Base-by-base conservation (phyloP, 2,797 vertebrate genomes). In the Pseudochromis fuscus region DNA sequence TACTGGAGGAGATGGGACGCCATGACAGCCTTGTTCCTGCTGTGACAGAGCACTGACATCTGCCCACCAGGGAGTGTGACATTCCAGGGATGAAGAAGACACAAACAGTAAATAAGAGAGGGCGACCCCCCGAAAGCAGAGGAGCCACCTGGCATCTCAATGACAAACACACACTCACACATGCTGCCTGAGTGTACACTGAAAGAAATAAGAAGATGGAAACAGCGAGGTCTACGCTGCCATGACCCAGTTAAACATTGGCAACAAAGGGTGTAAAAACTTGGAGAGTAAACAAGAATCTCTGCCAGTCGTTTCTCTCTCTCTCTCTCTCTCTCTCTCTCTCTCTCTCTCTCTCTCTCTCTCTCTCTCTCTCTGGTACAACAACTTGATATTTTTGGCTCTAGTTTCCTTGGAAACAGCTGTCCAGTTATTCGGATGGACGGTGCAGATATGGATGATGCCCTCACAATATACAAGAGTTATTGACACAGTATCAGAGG, bases 1-100 rank as follows among this genome's bases (percentile, higher is more conserved):
- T 98, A n/a, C 92, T 99, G 70, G 98, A 99, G 88, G 97, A 98
- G 84, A 99, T 99, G 98, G 98, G 98, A 78, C 95, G 97, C 82
- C 96, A 98, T 0, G 96, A 98, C 88, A 96, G 95, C 1, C 93
- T 98, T 2, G 91, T 96, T 82, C 96, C 95, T 44, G 88, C 94
- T 83, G 90, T 90, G 72, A 93, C 88, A 49, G 97, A 98, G 80
- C 97, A 98, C 87, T 99, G 93, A 98, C 86, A 65, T 68, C 67
- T 30, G 59, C 83, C 69, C 72, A 40, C 38, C 62, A n/a, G 64
- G 46, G 64, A 83, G 45, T 53, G 73, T 45, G 74, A 84, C 76
- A 78, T 73, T 84, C 80, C 88, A 57, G 67, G 81, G 70, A 19
- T 1, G 40, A 42, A n/a, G 73, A 82, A 70, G 67, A 82, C 30